These are phyloP conservation scores for Tetramorium bicarinatum DNA, from an alignment of 2,888 invertebrate genomes.

Conservation along the genomic window DNA sequence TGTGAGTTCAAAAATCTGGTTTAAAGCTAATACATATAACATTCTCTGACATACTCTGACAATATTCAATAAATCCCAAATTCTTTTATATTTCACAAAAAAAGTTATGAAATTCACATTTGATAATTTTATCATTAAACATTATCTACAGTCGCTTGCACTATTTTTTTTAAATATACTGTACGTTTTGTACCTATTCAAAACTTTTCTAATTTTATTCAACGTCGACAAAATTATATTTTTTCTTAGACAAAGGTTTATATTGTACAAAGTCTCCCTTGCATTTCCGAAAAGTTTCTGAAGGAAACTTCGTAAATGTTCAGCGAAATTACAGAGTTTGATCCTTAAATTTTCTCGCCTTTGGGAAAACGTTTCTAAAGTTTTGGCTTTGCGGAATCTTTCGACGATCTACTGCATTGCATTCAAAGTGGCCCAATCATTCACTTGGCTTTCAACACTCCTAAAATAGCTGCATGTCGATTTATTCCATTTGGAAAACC, in stretches of 20 bases:
- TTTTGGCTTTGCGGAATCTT: slow-evolving; percentile 44
- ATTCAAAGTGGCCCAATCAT: slow-evolving; percentile 38
- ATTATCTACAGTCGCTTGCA: background rate
- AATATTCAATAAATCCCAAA: background rate
- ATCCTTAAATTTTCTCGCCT: slow-evolving; percentile 43
- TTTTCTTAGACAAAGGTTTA: slow-evolving; percentile 17
- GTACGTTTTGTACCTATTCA: background rate
- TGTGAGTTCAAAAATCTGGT: background rate
- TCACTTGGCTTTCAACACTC: slow-evolving; percentile 18
- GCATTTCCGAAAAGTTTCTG: slow-evolving; percentile 9
- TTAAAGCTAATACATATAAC: background rate
- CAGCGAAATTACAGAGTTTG: slow-evolving; percentile 42
- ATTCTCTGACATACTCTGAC: background rate
- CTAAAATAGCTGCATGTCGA: slow-evolving; percentile 6
- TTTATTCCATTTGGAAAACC: background rate
- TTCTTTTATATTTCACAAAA: background rate
- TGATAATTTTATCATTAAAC: background rate
- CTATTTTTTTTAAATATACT: background rate
- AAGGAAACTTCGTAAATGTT: slow-evolving; percentile 40
- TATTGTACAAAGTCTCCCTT: slow-evolving; percentile 23
- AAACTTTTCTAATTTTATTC: background rate
- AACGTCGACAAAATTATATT: background rate
- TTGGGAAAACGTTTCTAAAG: slow-evolving; percentile 30
- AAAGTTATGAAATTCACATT: background rate
- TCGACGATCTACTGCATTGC: slow-evolving; percentile 30